These are phyloP conservation scores for Stomatorhinus ivindoensis DNA, from an alignment of 2,113 vertebrate genomes.

Conservation along the genomic window DNA sequence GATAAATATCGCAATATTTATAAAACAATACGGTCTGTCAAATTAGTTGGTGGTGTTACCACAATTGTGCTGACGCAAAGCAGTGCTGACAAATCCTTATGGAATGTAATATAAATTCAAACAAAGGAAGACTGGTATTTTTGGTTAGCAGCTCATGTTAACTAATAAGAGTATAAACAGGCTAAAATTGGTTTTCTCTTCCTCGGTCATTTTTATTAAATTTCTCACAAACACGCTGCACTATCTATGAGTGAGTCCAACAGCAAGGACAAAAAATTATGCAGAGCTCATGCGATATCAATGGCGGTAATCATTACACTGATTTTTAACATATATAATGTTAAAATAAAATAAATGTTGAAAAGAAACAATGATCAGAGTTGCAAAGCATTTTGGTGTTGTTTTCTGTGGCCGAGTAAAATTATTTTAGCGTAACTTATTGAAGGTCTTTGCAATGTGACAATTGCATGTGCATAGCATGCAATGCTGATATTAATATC, in stretches of 20 bases:
- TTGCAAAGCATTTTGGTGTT: not conserved
- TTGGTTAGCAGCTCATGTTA: not conserved
- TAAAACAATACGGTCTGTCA: not conserved
- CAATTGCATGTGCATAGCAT: not conserved
- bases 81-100: not conserved
- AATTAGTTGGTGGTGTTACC: not conserved
- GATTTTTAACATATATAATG: not conserved
- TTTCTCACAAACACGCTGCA: not conserved
- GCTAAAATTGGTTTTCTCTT: not conserved
- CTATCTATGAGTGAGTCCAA: not conserved
- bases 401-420: not conserved
- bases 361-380: not conserved
- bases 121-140: not conserved
- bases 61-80: not conserved
- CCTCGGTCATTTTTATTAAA: not conserved
- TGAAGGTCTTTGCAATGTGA: not conserved
- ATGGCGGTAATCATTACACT: not conserved
- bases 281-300: not conserved
- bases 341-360: not conserved
- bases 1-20: not conserved
- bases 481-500: not conserved
- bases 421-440: not conserved
- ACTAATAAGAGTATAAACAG: not conserved
- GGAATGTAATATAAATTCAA: not conserved
- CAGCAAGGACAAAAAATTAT: not conserved